Base-by-base conservation (phyloP, 1,140 invertebrate genomes). In the Cydia pomonella region DNA sequence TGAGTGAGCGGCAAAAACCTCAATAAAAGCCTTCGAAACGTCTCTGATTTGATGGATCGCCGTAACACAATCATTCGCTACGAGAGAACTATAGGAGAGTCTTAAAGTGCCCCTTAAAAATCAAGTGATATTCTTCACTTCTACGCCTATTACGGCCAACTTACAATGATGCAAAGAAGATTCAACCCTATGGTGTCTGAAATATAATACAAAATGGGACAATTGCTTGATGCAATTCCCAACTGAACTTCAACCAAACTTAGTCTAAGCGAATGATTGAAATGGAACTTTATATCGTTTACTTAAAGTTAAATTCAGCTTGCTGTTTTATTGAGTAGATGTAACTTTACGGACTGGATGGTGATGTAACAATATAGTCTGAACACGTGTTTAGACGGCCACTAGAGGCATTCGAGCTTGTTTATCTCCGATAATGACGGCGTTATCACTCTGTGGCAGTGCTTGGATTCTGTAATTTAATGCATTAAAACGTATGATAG, bases 61-160 rank as follows among this genome's bases (percentile, higher is more conserved):
- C 82, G 81, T 90, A 89, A 92, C 87, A 89, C 84, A 92, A 92
- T 91, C 82, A 89, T 86, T 85, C 82, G 80, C 78, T 81, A 84
- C 84, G 78, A 84, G 78, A 82, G 79, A 81, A 44, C 77, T 79
- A 75, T n/a, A 85, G 80, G 82, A 78, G 82, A 69, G 83, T 83
- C 86, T 86, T 87, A 91, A 89, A 90, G 86, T 89, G 88, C 87
- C 87, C 87, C 89, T 91, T 87, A 85, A 87, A 82, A 84, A 89
- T 87, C 84, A 87, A 90, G 85, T 90, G 88, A 90, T 90, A 90
- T 91, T 86, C 83, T 87, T 88, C 84, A 88, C 85, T 85, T 87
- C 83, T 84, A 84, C 81, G 78, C 77, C 78, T 77, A 78, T 84
- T 79, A 77, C 53, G 73, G 73, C 74, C 66, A 72, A 25, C 62